Evolutionary conservation across 2,888 invertebrate species (phyloP), one percentile per base, ranked within the genome.

Genomic region (Metellina segmentata): DNA sequence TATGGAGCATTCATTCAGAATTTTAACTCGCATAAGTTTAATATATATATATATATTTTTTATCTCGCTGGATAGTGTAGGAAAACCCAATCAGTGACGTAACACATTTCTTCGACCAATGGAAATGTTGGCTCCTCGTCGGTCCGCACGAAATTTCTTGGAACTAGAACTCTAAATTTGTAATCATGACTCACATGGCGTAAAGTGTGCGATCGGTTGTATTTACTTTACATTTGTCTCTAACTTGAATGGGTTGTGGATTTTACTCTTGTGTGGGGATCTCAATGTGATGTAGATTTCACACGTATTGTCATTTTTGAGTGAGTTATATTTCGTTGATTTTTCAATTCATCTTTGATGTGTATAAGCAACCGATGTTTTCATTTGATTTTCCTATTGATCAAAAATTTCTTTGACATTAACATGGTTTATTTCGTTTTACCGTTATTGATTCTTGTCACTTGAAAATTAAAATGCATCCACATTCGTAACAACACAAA

Each of bases 121-220:
- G 77, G 81, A n/a, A 89, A 83, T 53, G 34, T 72, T 52, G 51
- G 83, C 78, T 83, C 51, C 77, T 9, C 19, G 20, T 8, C n/a
- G 72, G 72, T 81, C 53, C 49, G 71, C 78, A 81, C 75, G 89
- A 83, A 85, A 89, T 53, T 89, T 89, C 89, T 20, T 83, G 71
- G 89, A 89, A 89, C 7, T 34, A 16, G 77, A 70, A 53, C 53
- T 85, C 88, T 89, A 89, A 89, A 89, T 49, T 72, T 52, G 89
- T 83, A 78, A 81, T 85, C 61, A 85, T 89, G 89, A 89, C 83
- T 89, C 89, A 89, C 71, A 75, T 85, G 72, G 75, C 81, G 79
- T 77, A 86, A 86, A 86, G 48, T 53, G 71, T 71, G 81, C 49
- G 87, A 72, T 49, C 51, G 13, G 20, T 53, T 61, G n/a, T 85